A percentile compares a stretch with the other conserved stretches of the same genome.
Conservation (phyloP, 2,797 vertebrate genomes). For the Basileuterus tristriatus region DNA sequence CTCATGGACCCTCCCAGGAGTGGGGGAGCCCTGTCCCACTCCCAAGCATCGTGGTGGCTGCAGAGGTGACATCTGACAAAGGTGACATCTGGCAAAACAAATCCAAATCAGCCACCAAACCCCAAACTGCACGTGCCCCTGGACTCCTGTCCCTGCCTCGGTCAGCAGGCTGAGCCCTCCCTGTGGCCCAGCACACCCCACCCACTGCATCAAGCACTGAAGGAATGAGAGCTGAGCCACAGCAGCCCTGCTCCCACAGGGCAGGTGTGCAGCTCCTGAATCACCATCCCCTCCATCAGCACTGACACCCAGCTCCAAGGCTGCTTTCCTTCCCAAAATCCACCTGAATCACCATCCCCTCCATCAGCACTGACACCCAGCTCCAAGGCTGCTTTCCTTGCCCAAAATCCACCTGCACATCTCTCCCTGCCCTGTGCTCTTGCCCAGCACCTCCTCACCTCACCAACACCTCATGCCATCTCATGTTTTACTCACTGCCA, state of each 20-base stretch:
- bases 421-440: background rate
- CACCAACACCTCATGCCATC: background rate
- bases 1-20: background rate
- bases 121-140: background rate
- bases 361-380: too few relatives aligned
- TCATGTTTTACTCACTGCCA: background rate
- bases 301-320: background rate
- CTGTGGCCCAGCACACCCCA: background rate
- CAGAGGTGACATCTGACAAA: background rate
- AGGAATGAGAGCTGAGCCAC: background rate
- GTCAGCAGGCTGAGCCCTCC: background rate
- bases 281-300: background rate
- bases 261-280: background rate
- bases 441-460: constrained; percentile 15
- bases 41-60: background rate
- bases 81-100: background rate
- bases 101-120: background rate
- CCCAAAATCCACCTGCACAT: background rate
- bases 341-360: background rate
- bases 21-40: background rate
- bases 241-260: background rate
- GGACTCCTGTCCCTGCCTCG: background rate
- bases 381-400: too few relatives aligned
- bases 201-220: background rate
- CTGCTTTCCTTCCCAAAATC: background rate